Evolutionary conservation across 2,113 vertebrate genomes (phyloP).

Genomic region (Phalacrocorax brasilianus): DNA sequence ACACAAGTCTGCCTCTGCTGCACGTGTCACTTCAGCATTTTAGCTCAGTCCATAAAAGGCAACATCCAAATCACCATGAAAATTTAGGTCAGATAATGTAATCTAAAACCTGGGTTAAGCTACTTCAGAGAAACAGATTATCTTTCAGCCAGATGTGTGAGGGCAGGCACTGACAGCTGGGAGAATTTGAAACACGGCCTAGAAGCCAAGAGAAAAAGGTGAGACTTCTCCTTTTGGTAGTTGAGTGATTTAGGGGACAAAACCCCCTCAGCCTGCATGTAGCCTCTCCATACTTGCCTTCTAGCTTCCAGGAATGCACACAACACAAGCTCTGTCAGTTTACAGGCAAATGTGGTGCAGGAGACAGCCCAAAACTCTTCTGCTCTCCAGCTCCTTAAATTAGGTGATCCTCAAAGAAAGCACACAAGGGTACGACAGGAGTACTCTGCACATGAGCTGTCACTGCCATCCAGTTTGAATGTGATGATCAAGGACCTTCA

Average conservation of each 20-base stretch:
- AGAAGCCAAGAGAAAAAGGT: neutral
- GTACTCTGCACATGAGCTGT: neutral
- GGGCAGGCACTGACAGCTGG: neutral
- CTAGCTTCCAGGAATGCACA: neutral
- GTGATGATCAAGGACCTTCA: conserved; percentile 27
- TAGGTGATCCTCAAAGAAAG: conserved; percentile 22
- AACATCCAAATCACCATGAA: neutral
- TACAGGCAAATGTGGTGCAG: neutral
- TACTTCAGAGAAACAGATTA: neutral
- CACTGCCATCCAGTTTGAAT: neutral
- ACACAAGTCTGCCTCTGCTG: neutral
- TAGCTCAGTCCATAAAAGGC: neutral
- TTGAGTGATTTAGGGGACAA: neutral
- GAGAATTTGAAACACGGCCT: neutral
- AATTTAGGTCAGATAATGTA: neutral
- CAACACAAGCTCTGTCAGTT: neutral
- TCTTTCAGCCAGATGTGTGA: neutral
- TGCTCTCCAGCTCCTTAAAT: neutral
- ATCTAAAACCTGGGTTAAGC: neutral
- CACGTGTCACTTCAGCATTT: neutral
- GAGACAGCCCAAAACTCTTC: neutral
- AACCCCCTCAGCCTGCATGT: neutral
- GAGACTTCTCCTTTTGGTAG: neutral
- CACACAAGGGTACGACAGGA: neutral
- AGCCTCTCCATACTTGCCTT: neutral